Evolutionary conservation across 2,888 invertebrate genomes (phyloP), one percentile per base, ranked within the genome.

Genomic region (Leptothorax acervorum): DNA sequence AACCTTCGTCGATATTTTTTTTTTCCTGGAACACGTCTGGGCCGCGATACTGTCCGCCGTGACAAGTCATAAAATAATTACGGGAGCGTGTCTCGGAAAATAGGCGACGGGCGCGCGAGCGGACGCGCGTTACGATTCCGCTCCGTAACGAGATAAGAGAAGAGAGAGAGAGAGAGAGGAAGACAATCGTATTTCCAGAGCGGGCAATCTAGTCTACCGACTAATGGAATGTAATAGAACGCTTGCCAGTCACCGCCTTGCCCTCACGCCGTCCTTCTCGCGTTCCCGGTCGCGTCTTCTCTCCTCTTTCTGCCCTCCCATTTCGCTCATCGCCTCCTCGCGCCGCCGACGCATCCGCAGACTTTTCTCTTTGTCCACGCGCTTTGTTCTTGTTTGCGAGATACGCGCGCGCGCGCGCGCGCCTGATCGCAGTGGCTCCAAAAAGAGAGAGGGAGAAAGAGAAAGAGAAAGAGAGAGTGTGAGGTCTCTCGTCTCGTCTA

Each of bases 151-250:
- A 23, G 23, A 35, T 35, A 31, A 55, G 74, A 45, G 18, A 60
- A 53, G 48, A 48, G 45, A 23, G 23, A 23, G 23, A 23, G 0
- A 23, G 15, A 65, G 35, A 18, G 57, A 53, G 70, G 15, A 48
- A 42, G 76, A 83, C 62, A 84, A 63, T 66, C 63, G 70, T 65
- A 63, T 42, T 63, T 60, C 53, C 84, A 74, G 71, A 35, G 62
- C 78, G 70, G 83, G 63, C 85, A 76, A 85, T 86, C 79, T 79
- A 84, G 82, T 78, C 70, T 55, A 70, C 18, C 66, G 53, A 23
- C 85, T 89, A 89, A 87, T 87, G 83, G 82, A 87, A 82, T 76
- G 76, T 82, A 76, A 82, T 75, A 82, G 82, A 82, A 76, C 63
- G 82, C 79, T 73, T 53, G 82, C 76, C 63, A 85, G 83, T 83